Conservation (phyloP, 2,888 invertebrate genomes). For the Liopterus haemorrhoidalis region DNA sequence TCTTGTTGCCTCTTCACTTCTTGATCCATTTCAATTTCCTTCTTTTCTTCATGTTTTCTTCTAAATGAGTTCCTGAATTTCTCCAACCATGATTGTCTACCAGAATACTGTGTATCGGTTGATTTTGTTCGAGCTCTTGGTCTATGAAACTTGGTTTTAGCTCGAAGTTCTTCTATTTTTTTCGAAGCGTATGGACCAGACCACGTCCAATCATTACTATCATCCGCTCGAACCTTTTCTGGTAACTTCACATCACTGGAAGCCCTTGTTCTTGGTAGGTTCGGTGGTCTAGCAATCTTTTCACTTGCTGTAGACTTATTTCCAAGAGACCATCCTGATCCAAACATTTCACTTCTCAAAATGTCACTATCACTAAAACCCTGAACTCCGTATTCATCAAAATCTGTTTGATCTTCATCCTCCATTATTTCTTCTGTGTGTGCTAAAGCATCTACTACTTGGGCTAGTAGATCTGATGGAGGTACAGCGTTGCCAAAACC, state of each 20-base stretch:
- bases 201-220: constrained; percentile 57
- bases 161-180: constrained; percentile 51
- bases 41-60: constrained; percentile 23
- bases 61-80: constrained; percentile 34
- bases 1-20: constrained; percentile 37
- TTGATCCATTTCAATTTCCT: constrained; percentile 37
- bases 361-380: constrained; percentile 71
- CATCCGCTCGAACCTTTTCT: constrained; percentile 41
- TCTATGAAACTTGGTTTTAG: constrained; percentile 32
- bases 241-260: constrained; percentile 53
- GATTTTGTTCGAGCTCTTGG: constrained; percentile 27
- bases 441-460: constrained; percentile 72
- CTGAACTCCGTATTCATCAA: constrained; percentile 54
- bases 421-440: constrained; percentile 50
- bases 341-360: constrained; percentile 58
- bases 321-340: constrained; percentile 52
- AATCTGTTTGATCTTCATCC: constrained; percentile 35
- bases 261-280: constrained; percentile 52
- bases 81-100: constrained; percentile 17
- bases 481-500: constrained; percentile 65
- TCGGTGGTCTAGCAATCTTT: constrained; percentile 41
- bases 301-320: constrained; percentile 33
- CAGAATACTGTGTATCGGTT: constrained; percentile 2
- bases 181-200: constrained; percentile 59
- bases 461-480: constrained; percentile 68